Conservation (phyloP, 1,140 invertebrate species). For the Campodea augens region DNA sequence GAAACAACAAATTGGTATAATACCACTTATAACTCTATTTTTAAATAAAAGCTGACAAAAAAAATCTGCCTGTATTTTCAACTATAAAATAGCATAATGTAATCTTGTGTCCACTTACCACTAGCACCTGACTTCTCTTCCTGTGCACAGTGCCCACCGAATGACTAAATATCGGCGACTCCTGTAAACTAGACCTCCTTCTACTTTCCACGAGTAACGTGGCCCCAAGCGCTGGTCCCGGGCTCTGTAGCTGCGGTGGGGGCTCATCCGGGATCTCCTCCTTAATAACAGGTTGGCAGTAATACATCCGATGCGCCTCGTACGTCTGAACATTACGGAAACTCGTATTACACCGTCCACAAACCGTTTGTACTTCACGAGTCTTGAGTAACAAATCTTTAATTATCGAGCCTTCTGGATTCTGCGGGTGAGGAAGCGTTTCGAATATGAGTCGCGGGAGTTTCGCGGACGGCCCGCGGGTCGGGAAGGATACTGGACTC, state of each 20-base stretch:
- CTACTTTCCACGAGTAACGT: constrained; percentile 45
- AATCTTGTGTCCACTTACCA: too few species aligned
- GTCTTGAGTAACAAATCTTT: constrained; percentile 62
- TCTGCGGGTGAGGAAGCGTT: constrained; percentile 18
- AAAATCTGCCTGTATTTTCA: too few species aligned
- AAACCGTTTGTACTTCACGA: too few species aligned
- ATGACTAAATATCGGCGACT: too few species aligned
- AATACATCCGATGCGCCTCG: constrained; percentile 43
- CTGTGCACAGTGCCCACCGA: too few species aligned
- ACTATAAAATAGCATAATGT: too few species aligned
- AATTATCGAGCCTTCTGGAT: constrained; percentile 52
- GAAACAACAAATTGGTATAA: too few species aligned
- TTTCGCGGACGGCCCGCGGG: constrained; percentile 2
- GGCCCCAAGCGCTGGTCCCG: constrained; percentile 54
- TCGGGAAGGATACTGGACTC: constrained; percentile 12
- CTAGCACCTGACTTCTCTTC: too few species aligned
- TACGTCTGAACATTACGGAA: constrained; percentile 46
- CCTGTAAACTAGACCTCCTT: constrained; percentile 12
- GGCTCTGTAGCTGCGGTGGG: constrained; percentile 38
- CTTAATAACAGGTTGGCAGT: constrained; percentile 33
- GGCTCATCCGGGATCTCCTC: not conserved
- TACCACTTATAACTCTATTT: too few species aligned
- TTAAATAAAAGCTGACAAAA: too few species aligned
- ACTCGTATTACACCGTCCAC: constrained; percentile 36
- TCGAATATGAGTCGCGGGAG: not conserved